A percentile compares a stretch with the other conserved stretches of the same genome.
Conservation (phyloP, 2,797 vertebrate species). For the Prionace glauca region DNA sequence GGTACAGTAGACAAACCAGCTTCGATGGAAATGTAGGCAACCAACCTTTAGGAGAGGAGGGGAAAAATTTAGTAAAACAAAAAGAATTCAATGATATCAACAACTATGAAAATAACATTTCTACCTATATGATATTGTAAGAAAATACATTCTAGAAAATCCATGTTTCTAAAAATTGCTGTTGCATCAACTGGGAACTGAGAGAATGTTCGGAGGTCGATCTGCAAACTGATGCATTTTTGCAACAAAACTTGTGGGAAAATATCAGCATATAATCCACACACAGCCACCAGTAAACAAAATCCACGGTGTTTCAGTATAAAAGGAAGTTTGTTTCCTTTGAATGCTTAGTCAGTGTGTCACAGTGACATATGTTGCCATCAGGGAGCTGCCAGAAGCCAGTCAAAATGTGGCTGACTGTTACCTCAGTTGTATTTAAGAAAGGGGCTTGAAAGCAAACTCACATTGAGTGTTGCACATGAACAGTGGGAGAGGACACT, state of each 20-base stretch:
- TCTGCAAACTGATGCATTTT: background rate
- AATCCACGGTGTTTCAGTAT: background rate
- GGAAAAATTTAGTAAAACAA: background rate
- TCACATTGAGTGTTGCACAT: too few relatives aligned
- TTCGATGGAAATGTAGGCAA: background rate
- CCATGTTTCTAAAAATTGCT: constrained; percentile 12
- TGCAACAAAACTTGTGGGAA: background rate
- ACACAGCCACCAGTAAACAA: background rate
- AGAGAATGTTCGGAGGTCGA: background rate
- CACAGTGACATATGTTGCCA: background rate
- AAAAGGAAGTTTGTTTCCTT: background rate
- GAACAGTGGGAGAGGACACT: too few relatives aligned
- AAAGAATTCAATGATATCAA: background rate
- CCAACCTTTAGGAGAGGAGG: background rate
- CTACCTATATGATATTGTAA: background rate
- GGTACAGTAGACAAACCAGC: background rate
- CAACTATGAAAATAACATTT: background rate
- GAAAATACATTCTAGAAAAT: background rate
- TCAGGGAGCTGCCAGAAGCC: background rate
- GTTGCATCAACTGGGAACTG: background rate
- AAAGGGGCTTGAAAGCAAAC: too few relatives aligned
- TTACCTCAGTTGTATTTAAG: too few relatives aligned
- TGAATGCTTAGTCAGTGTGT: background rate
- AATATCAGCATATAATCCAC: background rate
- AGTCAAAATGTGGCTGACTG: background rate